Evolutionary conservation across 2,888 invertebrate genomes (phyloP), one percentile per base, ranked within the genome.

Genomic region (Drosophila kuntzei): DNA sequence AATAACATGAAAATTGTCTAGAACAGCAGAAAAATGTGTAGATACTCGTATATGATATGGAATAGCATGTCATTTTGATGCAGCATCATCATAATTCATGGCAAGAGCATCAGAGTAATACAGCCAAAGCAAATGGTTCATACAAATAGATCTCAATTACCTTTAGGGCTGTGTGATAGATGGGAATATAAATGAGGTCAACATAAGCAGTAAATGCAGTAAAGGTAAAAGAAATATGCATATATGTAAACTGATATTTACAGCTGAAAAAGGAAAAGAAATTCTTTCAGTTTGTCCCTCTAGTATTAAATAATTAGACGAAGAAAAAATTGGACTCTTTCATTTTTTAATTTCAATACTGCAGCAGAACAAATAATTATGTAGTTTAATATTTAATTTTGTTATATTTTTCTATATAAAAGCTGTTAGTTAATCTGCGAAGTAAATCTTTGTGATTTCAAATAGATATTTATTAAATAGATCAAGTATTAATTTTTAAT

Each of bases 61-160:
- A 71, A 74, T 77, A 49, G 50, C 60, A 66, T 82, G 78, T 71
- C 86, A 82, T 65, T 75, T 80, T 84, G 71, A 37, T 82, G 83
- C 85, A 71, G 79, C 83, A 73, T 83, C 82, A 82, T 82, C 86
- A 83, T 80, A 76, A 80, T 73, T 82, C 78, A 82, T 65, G 63
- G 41, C 59, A 49, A 9, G 22, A 36, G 12, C 51, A 76, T 32
- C 36, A 32, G 37, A 32, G 37, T 9, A 50, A 36, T 55, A 58
- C 49, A 60, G 61, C 62, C 41, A 36, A 61, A 6, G 22, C 16
- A 61, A 60, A 61, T 39, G 61, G 54, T 61, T 61, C 29, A 46
- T 54, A 61, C 32, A 32, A 47, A 0, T 25, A 3, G 22, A 22
- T n/a, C 36, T 14, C 20, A 16, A 14, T 34, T 22, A 22, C 22